A percentile compares a stretch with the other conserved stretches of the same genome.
Conservation (phyloP, 30 jellyfish, hydroid and myxozoan genomes). For the Haliclystus octoradiatus region DNA sequence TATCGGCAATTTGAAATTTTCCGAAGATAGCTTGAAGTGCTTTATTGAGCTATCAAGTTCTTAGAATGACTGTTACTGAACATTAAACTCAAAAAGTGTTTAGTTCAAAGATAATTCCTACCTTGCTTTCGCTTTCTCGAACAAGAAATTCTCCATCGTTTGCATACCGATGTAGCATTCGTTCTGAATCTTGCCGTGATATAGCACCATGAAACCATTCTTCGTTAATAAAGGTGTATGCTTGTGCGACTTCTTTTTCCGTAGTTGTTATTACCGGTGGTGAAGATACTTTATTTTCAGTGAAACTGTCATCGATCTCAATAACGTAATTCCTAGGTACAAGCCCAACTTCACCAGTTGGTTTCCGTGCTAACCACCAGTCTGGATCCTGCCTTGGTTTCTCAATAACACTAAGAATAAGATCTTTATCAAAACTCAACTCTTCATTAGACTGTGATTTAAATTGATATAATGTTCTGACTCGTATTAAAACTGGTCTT, state of each 20-base stretch:
- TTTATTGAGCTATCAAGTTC: no score
- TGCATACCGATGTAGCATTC: constrained; percentile 49
- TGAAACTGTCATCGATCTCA: constrained; percentile 37
- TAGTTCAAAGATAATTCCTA: no score
- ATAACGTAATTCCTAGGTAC: constrained; percentile 92
- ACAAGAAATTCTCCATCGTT: constrained; percentile 69
- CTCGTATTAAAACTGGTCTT: constrained; percentile 57
- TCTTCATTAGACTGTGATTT: constrained; percentile 79
- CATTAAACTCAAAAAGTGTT: no score
- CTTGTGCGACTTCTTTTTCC: constrained; percentile 22
- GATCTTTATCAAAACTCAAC: constrained; percentile 77
- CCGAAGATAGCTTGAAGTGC: no score
- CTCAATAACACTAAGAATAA: constrained; percentile 53
- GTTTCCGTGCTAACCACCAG: constrained; percentile 94
- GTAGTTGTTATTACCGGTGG: not conserved
- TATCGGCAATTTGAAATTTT: no score
- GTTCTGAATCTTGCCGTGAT: constrained; percentile 64
- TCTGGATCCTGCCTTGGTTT: constrained; percentile 94
- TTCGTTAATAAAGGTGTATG: constrained; percentile 49
- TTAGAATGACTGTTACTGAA: no score
- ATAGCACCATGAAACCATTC: constrained; percentile 91
- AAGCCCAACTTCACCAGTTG: constrained; percentile 78
- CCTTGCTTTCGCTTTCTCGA: constrained; percentile 95
- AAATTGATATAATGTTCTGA: constrained; percentile 71
- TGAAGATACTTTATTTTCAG: constrained; percentile 1